These are phyloP conservation scores for Chaetoderma sp. DNA, from an alignment of 2,888 invertebrate genomes.

Conservation along the genomic window DNA sequence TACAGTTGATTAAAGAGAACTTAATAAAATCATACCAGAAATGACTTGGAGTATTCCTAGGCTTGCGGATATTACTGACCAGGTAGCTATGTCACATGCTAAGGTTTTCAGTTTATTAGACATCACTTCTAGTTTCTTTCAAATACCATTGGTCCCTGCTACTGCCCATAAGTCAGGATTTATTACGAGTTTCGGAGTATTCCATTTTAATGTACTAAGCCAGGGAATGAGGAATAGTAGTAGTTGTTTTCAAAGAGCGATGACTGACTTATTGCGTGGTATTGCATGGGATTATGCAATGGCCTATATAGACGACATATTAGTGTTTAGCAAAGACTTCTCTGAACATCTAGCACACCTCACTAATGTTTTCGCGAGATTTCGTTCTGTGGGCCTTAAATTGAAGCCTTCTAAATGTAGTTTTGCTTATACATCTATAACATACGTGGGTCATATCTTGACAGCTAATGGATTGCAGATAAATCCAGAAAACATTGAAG, in stretches of 20 bases:
- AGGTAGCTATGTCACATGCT: no score
- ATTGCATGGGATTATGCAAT: constrained; percentile 16
- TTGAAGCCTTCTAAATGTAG: constrained; percentile 12
- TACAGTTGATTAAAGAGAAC: no score
- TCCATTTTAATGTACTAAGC: background rate
- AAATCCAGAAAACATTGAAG: no score
- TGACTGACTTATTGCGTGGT: constrained; percentile 6
- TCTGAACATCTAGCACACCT: constrained; percentile 11
- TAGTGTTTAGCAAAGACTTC: constrained; percentile 7
- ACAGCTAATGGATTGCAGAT: background rate
- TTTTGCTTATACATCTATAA: background rate
- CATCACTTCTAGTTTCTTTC: background rate
- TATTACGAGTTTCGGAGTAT: background rate
- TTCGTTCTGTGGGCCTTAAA: constrained; percentile 2
- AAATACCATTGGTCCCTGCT: background rate
- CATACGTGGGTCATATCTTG: background rate
- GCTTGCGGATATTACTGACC: no score
- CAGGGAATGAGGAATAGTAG: constrained; percentile 2
- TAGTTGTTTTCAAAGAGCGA: background rate
- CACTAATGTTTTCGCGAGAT: background rate
- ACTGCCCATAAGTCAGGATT: constrained; percentile 7
- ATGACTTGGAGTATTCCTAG: no score
- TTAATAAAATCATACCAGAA: no score
- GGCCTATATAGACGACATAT: constrained; percentile 23
- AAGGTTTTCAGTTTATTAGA: background rate